Evolutionary conservation across 2,797 vertebrate species (phyloP).

Genomic region (Diceros bicornis): DNA sequence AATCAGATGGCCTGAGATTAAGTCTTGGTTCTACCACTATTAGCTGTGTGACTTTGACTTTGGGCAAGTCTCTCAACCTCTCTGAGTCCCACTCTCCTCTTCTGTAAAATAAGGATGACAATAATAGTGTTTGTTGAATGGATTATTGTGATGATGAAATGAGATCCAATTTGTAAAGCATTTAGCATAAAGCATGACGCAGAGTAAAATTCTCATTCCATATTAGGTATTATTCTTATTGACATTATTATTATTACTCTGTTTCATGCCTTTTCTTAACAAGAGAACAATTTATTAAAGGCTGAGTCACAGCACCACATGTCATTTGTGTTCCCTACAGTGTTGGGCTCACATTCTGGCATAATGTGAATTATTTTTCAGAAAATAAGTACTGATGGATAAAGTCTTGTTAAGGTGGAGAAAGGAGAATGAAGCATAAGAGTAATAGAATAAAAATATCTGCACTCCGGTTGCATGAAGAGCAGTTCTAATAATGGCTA

Average conservation of each 20-base stretch:
- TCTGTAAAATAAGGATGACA: neutral
- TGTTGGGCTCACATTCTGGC: neutral
- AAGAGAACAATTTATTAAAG: neutral
- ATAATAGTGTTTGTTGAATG: neutral
- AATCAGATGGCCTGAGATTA: neutral
- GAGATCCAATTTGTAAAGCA: neutral
- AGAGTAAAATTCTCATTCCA: neutral
- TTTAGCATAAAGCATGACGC: neutral
- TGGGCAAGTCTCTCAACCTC: conserved; percentile 49
- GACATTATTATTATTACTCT: neutral
- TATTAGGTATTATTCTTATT: neutral
- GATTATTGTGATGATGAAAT: neutral
- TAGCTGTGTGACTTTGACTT: conserved; percentile 44
- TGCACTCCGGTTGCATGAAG: neutral
- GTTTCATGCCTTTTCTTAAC: neutral
- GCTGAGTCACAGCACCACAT: neutral
- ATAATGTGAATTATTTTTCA: too few relatives aligned
- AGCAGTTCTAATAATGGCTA: neutral
- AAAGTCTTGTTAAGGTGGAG: neutral
- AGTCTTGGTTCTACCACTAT: neutral
- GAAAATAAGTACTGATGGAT: conserved; percentile 14
- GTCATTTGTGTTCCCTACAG: neutral
- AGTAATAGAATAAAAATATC: conserved; percentile 31
- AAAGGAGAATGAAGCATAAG: neutral
- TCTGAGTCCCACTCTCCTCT: neutral